Base-by-base conservation (phyloP, 2,113 vertebrate genomes). In the Montifringilla adamsi region DNA sequence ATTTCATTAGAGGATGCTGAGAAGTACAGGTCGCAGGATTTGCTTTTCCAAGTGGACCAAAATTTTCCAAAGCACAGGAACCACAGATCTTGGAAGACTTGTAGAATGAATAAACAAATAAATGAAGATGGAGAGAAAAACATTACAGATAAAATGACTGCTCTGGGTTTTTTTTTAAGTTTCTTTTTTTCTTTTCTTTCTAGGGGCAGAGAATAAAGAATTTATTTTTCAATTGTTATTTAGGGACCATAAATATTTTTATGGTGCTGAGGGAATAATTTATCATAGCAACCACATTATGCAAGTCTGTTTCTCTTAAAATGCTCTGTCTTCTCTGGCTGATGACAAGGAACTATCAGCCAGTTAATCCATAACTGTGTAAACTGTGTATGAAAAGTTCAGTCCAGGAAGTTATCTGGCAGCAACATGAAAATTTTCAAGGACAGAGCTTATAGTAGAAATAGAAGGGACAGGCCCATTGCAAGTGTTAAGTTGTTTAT, bases 341-440 rank as follows among this genome's bases (percentile, higher is more conserved):
- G 79, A 92, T 92, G 95, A 91, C 87, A 96, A 78, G 64, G 49
- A 81, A 39, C 87, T 94, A 92, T 95, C 94, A 91, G 58, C 73
- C 81, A 82, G 82, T 84, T 95, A 94, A 95, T 97, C 60, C 68
- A 24, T 87, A 95, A 74, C 21, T n/a, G 47, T 89, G 66, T 86
- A 89, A 94, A 82, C 18, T 44, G 60, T 80, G 55, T 84, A 85
- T 83, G 52, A 68, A 72, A n/a, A 93, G 41, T 58, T 82, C 86
- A 92, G 44, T 22, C 21, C 72, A 78, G 68, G 74, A 88, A 90
- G 91, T 89, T 87, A 66, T 78, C 52, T 96, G 84, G 44, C 75
- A 93, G 35, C 69, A 79, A 31, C 41, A 44, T 62, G 18, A 56
- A 75, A 60, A 35, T 92, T 94, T 89, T 84, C 62, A 75, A 81